A percentile compares a stretch with the other conserved stretches of the same genome.
Evolutionary conservation across 2,113 vertebrate genomes (phyloP).

Genomic region (Hydrochoerus hydrochaeris): DNA sequence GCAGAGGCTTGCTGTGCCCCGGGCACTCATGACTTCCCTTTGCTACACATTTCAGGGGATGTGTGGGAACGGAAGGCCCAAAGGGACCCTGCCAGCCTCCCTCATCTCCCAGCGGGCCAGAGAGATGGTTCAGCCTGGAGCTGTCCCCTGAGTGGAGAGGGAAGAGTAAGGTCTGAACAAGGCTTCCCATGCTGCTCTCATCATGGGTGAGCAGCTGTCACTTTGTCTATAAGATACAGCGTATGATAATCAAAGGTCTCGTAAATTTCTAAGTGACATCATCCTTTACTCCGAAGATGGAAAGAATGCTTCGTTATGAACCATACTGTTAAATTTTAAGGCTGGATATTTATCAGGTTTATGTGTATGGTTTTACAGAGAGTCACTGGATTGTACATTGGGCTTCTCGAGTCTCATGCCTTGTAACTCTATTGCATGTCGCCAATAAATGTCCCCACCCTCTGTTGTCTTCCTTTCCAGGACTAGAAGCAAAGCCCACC

Average conservation of each 20-base stretch:
- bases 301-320: slow-evolving; percentile 76
- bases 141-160: slow-evolving; percentile 50
- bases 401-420: neutral
- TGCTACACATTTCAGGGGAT: accelerated
- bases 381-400: slow-evolving; percentile 80
- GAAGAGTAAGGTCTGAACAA: slow-evolving; percentile 35
- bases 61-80: neutral
- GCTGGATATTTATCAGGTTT: slow-evolving; percentile 77
- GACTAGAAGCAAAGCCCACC: neutral
- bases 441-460: neutral
- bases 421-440: neutral
- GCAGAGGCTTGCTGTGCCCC: neutral
- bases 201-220: neutral
- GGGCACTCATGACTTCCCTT: neutral
- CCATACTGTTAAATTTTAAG: slow-evolving; percentile 79
- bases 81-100: neutral
- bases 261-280: slow-evolving; percentile 82
- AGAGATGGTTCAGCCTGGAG: neutral
- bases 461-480: neutral
- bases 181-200: neutral
- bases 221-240: slow-evolving; percentile 78
- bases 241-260: slow-evolving; percentile 81
- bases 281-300: slow-evolving; percentile 74
- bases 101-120: neutral
- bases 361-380: slow-evolving; percentile 78